phyloP scores from a whole-genome alignment of 2,113 vertebrate species.

The Eubucco bourcierii region DNA sequence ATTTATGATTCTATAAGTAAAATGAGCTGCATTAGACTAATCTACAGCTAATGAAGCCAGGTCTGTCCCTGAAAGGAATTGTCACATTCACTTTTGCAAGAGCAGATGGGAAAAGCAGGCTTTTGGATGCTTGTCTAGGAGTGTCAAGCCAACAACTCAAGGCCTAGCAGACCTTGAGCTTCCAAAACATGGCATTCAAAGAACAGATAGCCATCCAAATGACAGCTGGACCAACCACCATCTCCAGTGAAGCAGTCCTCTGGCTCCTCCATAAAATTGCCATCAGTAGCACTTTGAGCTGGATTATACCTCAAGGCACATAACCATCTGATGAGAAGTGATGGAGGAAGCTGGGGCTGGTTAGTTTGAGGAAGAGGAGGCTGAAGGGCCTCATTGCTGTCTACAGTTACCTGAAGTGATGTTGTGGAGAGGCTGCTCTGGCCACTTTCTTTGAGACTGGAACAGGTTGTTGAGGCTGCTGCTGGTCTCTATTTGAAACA shows the following conservation, averaged over 20 bases:
- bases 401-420: no score
- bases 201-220: neutral
- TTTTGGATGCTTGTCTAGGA: neutral
- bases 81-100: neutral
- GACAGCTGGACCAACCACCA: neutral
- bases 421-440: no score
- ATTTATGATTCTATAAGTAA: no score
- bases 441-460: no score
- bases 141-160: neutral
- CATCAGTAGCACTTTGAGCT: neutral
- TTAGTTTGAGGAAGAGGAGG: no score
- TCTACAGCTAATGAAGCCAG: neutral
- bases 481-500: no score
- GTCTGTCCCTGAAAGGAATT: neutral
- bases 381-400: no score
- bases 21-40: neutral
- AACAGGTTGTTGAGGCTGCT: no score
- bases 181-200: neutral
- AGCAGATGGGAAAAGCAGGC: slow-evolving; percentile 16
- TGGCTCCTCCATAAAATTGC: neutral
- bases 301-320: neutral
- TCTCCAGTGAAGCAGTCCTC: neutral
- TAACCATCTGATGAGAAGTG: no score
- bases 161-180: neutral
- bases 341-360: no score